These are phyloP conservation scores for Venustoraphidia nigricollis DNA, from an alignment of 2,888 invertebrate species.

Conservation along the genomic window DNA sequence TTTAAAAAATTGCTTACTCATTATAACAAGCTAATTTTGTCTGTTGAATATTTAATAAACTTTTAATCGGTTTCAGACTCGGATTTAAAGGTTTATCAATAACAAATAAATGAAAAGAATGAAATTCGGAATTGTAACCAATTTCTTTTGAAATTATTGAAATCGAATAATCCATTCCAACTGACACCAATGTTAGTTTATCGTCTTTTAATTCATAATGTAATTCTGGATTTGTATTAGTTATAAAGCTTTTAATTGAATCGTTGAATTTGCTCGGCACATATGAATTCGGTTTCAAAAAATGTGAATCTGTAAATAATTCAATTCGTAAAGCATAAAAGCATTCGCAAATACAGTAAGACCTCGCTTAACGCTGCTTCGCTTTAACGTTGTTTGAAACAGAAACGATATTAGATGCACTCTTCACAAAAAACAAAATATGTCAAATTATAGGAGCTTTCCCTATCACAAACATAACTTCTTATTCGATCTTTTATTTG, in stretches of 20 bases:
- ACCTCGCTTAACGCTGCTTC: too few relatives aligned
- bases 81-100: background rate
- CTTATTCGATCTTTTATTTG: too few relatives aligned
- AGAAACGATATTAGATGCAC: too few relatives aligned
- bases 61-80: background rate
- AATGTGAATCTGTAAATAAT: background rate
- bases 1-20: background rate
- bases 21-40: background rate
- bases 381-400: too few relatives aligned
- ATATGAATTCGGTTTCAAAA: background rate
- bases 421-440: too few relatives aligned
- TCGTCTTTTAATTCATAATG: background rate
- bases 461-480: too few relatives aligned
- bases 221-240: background rate
- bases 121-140: background rate
- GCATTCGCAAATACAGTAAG: background rate
- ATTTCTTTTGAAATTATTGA: background rate
- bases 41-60: background rate
- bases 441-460: too few relatives aligned
- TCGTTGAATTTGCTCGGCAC: background rate
- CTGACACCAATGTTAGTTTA: background rate
- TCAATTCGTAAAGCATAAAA: background rate
- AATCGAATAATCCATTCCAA: background rate
- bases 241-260: background rate
- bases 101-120: background rate